Conservation (phyloP, 2,888 invertebrate species). For the Seira musarum region DNA sequence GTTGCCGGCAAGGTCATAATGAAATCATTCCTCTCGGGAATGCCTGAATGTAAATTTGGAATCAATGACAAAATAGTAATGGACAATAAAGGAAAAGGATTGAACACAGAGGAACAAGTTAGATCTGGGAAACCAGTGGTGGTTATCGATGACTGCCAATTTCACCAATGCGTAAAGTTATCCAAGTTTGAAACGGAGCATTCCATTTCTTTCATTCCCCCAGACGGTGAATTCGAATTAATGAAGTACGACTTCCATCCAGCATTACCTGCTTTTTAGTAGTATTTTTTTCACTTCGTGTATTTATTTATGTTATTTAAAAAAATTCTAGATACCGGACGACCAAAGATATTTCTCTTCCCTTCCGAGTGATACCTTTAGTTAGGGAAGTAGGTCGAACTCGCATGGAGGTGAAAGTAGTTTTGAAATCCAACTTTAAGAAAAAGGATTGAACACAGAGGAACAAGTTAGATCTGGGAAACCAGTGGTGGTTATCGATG, state of each 20-base stretch:
- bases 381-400: conserved; percentile 98
- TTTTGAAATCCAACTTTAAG: conserved; percentile 99
- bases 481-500: conserved; percentile 99
- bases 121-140: conserved; percentile 98
- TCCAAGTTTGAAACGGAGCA: conserved; percentile 99
- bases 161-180: conserved; percentile 99
- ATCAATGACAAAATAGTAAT: conserved; percentile 81
- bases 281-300: too few relatives aligned
- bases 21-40: conserved; percentile 99
- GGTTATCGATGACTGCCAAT: conserved; percentile 99
- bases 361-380: conserved; percentile 98
- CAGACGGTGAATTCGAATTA: conserved; percentile 99
- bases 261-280: too few relatives aligned
- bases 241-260: conserved; percentile 84
- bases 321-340: conserved; percentile 89
- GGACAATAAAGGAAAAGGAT: conserved; percentile 91
- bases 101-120: conserved; percentile 83
- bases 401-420: conserved; percentile 99
- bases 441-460: conserved; percentile 84
- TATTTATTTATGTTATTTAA: too few relatives aligned
- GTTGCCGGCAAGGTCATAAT: conserved; percentile 99
- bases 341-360: conserved; percentile 99
- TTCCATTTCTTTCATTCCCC: conserved; percentile 99
- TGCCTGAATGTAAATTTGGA: conserved; percentile 98
- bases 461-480: conserved; percentile 93